Conservation (phyloP, 2,797 vertebrate species). For the Xenopus petersii region DNA sequence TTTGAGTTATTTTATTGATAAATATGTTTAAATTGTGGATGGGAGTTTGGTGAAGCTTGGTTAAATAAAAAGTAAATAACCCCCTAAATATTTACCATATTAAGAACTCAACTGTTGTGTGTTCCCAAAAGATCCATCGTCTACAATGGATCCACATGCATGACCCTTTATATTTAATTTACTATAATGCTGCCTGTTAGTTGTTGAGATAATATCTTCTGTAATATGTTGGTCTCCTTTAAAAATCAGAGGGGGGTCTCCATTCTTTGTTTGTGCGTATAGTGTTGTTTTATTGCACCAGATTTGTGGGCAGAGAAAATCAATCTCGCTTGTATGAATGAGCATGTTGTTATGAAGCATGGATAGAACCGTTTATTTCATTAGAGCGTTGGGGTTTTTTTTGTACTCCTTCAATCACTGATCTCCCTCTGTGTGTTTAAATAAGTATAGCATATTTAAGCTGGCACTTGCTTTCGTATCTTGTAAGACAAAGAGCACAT, state of each 20-base stretch:
- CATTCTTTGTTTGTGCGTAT: not conserved
- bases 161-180: not conserved
- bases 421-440: constrained; percentile 50
- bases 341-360: constrained; percentile 29
- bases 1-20: no score
- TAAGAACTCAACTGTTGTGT: not conserved
- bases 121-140: no score
- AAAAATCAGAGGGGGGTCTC: no score
- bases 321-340: constrained; percentile 29
- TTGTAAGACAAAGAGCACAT: constrained; percentile 49
- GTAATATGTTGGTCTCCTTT: no score
- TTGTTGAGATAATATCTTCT: no score
- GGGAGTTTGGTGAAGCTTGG: no score
- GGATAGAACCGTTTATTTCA: constrained; percentile 35
- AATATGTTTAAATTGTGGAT: no score
- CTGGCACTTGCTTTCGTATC: constrained; percentile 43
- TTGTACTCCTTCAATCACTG: constrained; percentile 39
- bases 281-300: not conserved
- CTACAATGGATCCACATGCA: no score
- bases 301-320: constrained; percentile 30
- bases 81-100: not conserved
- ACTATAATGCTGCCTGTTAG: no score
- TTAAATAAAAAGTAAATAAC: no score
- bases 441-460: constrained; percentile 50
- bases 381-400: constrained; percentile 19